Percentiles rank a stretch among this genome's conserved stretches.
Evolutionary conservation across 2,888 invertebrate genomes (phyloP).

Genomic region (Campoplex capitator): DNA sequence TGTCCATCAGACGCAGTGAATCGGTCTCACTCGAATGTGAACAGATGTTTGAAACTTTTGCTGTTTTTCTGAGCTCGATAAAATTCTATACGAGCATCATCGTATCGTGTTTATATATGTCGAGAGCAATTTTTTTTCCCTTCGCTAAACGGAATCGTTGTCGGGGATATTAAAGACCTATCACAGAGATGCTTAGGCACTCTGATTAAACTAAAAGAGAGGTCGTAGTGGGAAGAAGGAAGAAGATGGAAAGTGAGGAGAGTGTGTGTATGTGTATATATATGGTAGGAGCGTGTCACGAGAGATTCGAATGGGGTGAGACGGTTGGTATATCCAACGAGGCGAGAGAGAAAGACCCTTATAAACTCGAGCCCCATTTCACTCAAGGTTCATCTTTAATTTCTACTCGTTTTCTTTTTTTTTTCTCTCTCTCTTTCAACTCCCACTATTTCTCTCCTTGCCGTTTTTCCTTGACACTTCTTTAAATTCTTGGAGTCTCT

Average conservation of each 20-base stretch:
- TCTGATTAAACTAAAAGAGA: constrained; percentile 67
- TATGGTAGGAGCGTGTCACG: constrained; percentile 47
- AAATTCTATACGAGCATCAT: neutral
- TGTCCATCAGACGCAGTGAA: neutral
- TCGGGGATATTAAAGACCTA: constrained; percentile 65
- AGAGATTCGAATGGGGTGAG: constrained; percentile 52
- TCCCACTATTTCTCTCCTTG: constrained; percentile 55
- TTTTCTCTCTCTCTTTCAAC: neutral
- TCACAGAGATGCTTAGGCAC: constrained; percentile 55
- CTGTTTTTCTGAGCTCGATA: neutral
- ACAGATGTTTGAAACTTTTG: constrained; percentile 9
- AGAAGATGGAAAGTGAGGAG: constrained; percentile 37
- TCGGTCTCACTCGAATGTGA: neutral
- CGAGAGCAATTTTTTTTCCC: constrained; percentile 34
- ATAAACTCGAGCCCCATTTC: constrained; percentile 84
- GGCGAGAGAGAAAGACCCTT: constrained; percentile 76
- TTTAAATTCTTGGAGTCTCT: constrained; percentile 78
- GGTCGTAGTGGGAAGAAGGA: constrained; percentile 40
- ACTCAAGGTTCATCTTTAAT: constrained; percentile 85
- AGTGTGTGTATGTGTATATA: constrained; percentile 13
- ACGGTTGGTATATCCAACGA: constrained; percentile 54
- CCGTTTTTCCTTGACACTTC: constrained; percentile 80
- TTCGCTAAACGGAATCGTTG: constrained; percentile 44
- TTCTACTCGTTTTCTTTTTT: constrained; percentile 82
- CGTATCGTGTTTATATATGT: constrained; percentile 5